These are phyloP conservation scores for Argentina silus DNA, from an alignment of 2,797 vertebrate species.

Conservation along the genomic window DNA sequence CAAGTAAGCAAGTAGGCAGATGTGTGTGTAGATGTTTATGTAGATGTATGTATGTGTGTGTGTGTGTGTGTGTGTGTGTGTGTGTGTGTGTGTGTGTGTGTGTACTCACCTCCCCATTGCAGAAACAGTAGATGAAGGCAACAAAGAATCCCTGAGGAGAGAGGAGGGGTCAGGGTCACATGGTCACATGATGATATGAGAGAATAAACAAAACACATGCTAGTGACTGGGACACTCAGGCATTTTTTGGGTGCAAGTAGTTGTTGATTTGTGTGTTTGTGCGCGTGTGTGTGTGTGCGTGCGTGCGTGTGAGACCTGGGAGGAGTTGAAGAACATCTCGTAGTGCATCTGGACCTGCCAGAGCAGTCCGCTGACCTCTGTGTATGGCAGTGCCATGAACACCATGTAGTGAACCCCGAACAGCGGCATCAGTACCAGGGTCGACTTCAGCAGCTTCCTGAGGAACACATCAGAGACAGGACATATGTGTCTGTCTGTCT, in stretches of 20 bases:
- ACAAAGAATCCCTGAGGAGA: slow-evolving; percentile 83
- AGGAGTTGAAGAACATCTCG: slow-evolving; percentile 89
- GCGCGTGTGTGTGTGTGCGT: background rate
- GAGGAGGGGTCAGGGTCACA: slow-evolving; percentile 7
- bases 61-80: too few relatives aligned
- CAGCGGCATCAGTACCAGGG: slow-evolving; percentile 84
- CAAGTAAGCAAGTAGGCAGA: too few relatives aligned
- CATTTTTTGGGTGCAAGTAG: too few relatives aligned
- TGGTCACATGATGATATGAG: background rate
- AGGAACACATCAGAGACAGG: background rate
- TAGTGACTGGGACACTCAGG: too few relatives aligned
- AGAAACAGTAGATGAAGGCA: slow-evolving; percentile 88
- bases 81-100: background rate
- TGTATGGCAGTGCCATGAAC: slow-evolving; percentile 87
- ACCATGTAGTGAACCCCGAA: slow-evolving; percentile 89
- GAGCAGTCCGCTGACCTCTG: slow-evolving; percentile 79
- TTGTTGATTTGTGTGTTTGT: background rate
- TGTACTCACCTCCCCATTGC: slow-evolving; percentile 83
- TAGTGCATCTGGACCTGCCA: slow-evolving; percentile 91
- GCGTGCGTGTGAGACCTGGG: slow-evolving; percentile 73
- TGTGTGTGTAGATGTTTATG: too few relatives aligned
- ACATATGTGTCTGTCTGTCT: background rate
- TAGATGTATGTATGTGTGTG: too few relatives aligned
- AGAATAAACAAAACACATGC: too few relatives aligned
- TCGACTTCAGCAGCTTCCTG: slow-evolving; percentile 87